These are phyloP conservation scores for Synergus gifuensis DNA, from an alignment of 2,888 invertebrate species.

Conservation along the genomic window DNA sequence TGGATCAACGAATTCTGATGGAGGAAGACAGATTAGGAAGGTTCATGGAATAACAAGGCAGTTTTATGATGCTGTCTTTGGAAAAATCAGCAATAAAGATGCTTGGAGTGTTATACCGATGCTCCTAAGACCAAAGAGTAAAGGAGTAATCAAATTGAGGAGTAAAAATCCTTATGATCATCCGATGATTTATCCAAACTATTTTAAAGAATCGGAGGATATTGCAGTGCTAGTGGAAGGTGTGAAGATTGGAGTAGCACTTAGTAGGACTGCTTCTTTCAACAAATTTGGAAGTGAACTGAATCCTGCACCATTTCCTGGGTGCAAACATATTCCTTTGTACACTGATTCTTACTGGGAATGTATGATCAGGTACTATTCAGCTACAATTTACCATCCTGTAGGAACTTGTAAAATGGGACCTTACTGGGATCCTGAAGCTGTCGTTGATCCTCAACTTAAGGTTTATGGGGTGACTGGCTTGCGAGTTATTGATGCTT, in stretches of 20 bases:
- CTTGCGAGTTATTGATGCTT: conserved; percentile 89
- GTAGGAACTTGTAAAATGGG: conserved; percentile 95
- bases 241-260: conserved; percentile 88
- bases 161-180: conserved; percentile 92
- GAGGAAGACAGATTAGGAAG: conserved; percentile 89
- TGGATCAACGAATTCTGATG: conserved; percentile 92
- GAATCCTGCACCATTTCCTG: conserved; percentile 86
- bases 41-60: conserved; percentile 87
- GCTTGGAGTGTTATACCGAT: conserved; percentile 92
- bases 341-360: conserved; percentile 91
- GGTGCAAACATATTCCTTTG: conserved; percentile 84
- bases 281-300: conserved; percentile 85
- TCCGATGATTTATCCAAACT: conserved; percentile 95
- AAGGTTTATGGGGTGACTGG: conserved; percentile 89
- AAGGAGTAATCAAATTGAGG: conserved; percentile 89
- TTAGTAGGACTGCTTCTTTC: conserved; percentile 90
- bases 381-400: conserved; percentile 91
- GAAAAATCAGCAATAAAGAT: conserved; percentile 87
- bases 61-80: conserved; percentile 87
- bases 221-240: conserved; percentile 90
- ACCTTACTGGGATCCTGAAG: conserved; percentile 89
- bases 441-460: conserved; percentile 90
- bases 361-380: conserved; percentile 89
- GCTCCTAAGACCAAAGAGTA: conserved; percentile 90
- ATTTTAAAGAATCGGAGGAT: conserved; percentile 90